Percentiles rank a stretch among this genome's conserved stretches.
These are phyloP conservation scores for Tipula unca DNA, from an alignment of 2,888 invertebrate genomes.

Conservation along the genomic window DNA sequence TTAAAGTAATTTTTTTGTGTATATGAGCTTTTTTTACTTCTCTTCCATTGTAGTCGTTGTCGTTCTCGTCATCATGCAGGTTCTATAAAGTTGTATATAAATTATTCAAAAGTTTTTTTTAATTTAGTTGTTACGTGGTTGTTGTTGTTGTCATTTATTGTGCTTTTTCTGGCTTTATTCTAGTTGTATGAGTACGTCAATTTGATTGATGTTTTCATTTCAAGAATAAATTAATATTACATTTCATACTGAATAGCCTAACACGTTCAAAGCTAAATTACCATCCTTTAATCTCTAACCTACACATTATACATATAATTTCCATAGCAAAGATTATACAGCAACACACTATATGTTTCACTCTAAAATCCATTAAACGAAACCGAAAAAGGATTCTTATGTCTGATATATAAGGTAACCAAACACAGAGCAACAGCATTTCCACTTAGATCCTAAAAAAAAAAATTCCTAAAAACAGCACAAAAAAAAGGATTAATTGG, in stretches of 20 bases:
- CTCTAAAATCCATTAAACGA: background rate
- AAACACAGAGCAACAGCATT: background rate
- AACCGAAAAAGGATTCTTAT: background rate
- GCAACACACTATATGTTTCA: background rate
- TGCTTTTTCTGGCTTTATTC: background rate
- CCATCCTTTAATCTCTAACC: background rate
- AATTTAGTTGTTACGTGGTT: background rate
- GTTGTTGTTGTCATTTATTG: background rate
- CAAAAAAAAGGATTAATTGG: constrained; percentile 3
- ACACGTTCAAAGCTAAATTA: background rate
- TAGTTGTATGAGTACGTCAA: background rate
- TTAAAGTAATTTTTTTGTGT: background rate
- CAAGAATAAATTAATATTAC: too few species aligned
- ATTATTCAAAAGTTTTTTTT: background rate
- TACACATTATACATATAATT: background rate
- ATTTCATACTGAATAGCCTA: too few species aligned
- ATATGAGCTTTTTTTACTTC: background rate
- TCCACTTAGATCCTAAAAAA: background rate
- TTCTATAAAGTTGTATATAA: background rate
- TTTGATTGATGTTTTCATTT: too few species aligned
- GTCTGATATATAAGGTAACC: background rate
- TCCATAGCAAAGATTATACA: background rate
- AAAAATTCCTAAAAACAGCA: background rate
- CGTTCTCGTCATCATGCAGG: background rate
- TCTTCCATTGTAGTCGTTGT: background rate